Conservation (phyloP, 2,888 invertebrate genomes). For the Eledona agricola region DNA sequence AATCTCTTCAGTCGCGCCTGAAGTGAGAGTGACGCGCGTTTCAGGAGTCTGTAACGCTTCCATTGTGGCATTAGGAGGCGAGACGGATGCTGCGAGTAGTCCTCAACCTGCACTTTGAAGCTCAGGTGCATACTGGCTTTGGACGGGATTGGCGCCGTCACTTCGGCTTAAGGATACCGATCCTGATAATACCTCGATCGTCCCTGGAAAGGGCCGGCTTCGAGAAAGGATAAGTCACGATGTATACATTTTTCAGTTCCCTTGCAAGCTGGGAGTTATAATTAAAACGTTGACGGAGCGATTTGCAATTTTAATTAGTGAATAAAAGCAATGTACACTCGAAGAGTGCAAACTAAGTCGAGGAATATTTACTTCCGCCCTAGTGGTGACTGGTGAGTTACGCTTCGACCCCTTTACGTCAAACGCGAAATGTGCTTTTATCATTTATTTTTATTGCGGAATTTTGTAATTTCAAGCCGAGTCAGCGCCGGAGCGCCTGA, state of each 20-base stretch:
- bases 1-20: constrained; percentile 31
- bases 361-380: too few relatives aligned
- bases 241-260: too few relatives aligned
- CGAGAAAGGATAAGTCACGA: too few relatives aligned
- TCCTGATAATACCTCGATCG: constrained; percentile 27
- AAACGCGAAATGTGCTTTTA: constrained; percentile 9
- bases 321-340: too few relatives aligned
- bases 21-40: constrained; percentile 29
- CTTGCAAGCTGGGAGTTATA: too few relatives aligned
- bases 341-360: too few relatives aligned
- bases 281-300: too few relatives aligned
- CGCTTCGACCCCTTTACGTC: constrained; percentile 6
- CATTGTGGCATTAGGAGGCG: constrained; percentile 24
- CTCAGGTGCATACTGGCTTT: constrained; percentile 38
- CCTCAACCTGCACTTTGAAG: constrained; percentile 33
- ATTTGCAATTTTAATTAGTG: too few relatives aligned
- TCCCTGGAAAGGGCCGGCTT: constrained; percentile 12
- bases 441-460: constrained; percentile 18
- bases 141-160: constrained; percentile 31
- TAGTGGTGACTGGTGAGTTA: constrained; percentile 7
- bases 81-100: constrained; percentile 26
- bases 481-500: constrained; percentile 11
- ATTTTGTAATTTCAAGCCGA: constrained; percentile 21
- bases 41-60: constrained; percentile 23
- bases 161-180: constrained; percentile 22